Percentiles rank a stretch among this genome's conserved stretches.
Conservation (phyloP, 2,888 invertebrate species). For the Tipula vernalis region DNA sequence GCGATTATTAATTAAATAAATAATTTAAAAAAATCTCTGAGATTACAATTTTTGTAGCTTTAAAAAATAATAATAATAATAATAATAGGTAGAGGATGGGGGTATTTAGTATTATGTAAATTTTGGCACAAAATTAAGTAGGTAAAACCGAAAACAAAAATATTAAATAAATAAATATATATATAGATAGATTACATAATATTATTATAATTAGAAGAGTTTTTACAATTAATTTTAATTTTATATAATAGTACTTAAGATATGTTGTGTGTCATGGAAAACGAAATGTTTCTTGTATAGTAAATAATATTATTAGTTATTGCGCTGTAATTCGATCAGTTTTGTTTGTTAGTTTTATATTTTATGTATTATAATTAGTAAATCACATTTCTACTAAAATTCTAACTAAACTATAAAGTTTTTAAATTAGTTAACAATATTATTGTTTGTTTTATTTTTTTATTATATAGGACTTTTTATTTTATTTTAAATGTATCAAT, state of each 20-base stretch:
- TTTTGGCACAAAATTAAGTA: not conserved
- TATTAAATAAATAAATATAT: not conserved
- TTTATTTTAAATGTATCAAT: not conserved
- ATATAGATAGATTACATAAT: not conserved
- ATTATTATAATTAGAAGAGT: not conserved
- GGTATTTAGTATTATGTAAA: not conserved
- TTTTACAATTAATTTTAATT: not conserved
- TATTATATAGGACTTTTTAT: not conserved
- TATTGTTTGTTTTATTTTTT: not conserved
- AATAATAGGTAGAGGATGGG: not conserved
- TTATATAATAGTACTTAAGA: not conserved
- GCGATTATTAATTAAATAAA: not conserved
- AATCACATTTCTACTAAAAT: not conserved
- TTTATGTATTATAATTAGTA: not conserved
- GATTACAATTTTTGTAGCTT: not conserved
- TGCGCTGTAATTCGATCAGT: not conserved
- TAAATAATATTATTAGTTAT: not conserved
- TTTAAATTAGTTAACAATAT: not conserved
- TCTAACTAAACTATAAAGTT: not conserved
- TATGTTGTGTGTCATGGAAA: not conserved
- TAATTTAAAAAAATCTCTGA: not conserved
- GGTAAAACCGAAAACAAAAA: not conserved
- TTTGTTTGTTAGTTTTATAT: not conserved
- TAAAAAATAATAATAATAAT: not conserved
- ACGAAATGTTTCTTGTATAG: not conserved